Conservation (phyloP, 1,140 invertebrate species). For the Lasaia peninsularis region DNA sequence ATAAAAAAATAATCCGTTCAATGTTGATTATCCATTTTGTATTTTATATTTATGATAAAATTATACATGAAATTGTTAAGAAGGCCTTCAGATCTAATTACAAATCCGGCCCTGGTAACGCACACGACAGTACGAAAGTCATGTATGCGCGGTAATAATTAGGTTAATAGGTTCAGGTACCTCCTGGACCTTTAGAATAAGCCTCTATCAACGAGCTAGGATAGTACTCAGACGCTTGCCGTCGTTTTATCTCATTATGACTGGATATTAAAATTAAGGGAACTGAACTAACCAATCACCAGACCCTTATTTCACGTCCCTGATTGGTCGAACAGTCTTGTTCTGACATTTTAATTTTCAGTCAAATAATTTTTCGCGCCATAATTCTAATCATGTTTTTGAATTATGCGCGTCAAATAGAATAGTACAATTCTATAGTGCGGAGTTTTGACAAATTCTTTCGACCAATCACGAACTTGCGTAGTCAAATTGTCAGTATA, state of each 20-base stretch:
- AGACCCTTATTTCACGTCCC: background rate
- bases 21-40: too few species aligned
- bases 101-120: background rate
- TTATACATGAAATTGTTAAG: too few species aligned
- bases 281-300: background rate
- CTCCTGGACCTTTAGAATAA: slow-evolving; percentile 35
- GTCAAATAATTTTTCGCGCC: slow-evolving; percentile 8
- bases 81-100: background rate
- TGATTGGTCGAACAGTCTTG: background rate
- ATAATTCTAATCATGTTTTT: background rate
- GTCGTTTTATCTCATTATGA: slow-evolving; percentile 16
- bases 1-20: too few species aligned
- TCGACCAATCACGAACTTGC: background rate
- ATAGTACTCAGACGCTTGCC: slow-evolving; percentile 30
- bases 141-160: slow-evolving; percentile 8
- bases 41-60: too few species aligned
- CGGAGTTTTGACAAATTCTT: background rate
- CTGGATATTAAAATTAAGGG: background rate
- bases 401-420: background rate
- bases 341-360: slow-evolving; percentile 4
- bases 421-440: background rate
- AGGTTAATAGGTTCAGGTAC: background rate
- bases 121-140: background rate
- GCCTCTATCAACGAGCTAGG: slow-evolving; percentile 73
- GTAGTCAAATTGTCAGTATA: background rate